These are phyloP conservation scores for Thecocarcelia acutangulata DNA, from an alignment of 2,888 invertebrate species.

Conservation along the genomic window DNA sequence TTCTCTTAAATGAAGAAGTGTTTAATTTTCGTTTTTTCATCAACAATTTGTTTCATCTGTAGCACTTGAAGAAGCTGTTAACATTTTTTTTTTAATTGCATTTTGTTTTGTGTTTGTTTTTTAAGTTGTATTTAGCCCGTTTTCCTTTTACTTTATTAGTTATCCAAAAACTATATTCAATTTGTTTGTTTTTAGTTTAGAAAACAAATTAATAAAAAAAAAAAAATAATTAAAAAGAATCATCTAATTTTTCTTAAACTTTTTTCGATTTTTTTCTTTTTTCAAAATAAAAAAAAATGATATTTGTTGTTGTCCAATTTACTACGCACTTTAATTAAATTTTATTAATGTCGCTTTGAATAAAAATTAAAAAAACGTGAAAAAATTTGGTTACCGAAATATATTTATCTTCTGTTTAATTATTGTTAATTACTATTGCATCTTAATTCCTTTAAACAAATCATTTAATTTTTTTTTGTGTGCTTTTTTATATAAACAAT, in stretches of 20 bases:
- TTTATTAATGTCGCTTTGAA: conserved; percentile 64
- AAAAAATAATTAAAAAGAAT: conserved; percentile 51
- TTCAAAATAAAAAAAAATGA: conserved; percentile 61
- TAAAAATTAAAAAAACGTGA: conserved; percentile 48
- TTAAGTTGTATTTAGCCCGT: conserved; percentile 26
- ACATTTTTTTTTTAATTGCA: no score
- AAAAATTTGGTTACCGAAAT: conserved; percentile 45
- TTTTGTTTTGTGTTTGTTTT: conserved; percentile 26
- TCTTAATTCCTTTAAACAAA: conserved; percentile 52
- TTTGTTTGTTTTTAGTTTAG: conserved; percentile 60
- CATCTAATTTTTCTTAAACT: conserved; percentile 65
- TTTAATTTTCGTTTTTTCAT: no score
- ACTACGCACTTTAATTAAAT: conserved; percentile 66
- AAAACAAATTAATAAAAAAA: conserved; percentile 56
- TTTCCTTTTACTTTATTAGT: conserved; percentile 46
- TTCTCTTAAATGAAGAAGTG: no score
- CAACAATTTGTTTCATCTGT: no score
- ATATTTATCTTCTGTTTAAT: conserved; percentile 13
- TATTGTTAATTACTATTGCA: conserved; percentile 50
- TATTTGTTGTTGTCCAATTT: conserved; percentile 70
- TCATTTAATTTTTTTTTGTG: conserved; percentile 58
- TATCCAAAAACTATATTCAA: conserved; percentile 31
- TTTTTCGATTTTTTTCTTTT: conserved; percentile 67
- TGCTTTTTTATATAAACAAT: conserved; percentile 55
- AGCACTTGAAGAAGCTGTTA: no score